A percentile compares a stretch with the other conserved stretches of the same genome.
phyloP scores from a whole-genome alignment of 2,797 vertebrate species.

The Xiphorhynchus erythropygius region DNA sequence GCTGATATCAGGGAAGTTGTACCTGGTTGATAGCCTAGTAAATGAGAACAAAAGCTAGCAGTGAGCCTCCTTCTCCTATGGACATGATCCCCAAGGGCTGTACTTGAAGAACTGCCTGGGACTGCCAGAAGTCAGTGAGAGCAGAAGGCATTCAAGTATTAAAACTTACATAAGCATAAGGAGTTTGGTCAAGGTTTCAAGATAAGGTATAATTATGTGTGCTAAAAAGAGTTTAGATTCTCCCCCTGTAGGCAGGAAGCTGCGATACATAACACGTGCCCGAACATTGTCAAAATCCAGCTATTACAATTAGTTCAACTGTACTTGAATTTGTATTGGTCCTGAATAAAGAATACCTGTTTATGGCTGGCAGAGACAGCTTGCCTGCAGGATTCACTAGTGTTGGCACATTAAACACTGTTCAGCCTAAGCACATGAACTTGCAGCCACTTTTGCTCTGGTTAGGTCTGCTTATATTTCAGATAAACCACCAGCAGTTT shows the following conservation, averaged over 20 bases:
- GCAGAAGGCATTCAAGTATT: neutral
- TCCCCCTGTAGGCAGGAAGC: neutral
- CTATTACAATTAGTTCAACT: neutral
- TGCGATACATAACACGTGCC: neutral
- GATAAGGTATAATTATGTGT: neutral
- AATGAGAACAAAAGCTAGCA: neutral
- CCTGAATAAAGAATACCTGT: neutral
- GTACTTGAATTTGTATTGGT: constrained; percentile 27
- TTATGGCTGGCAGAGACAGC: neutral
- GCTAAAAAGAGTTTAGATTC: constrained; percentile 3
- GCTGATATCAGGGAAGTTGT: neutral
- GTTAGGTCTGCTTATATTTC: constrained; percentile 49
- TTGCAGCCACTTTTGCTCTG: neutral
- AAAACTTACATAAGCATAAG: neutral
- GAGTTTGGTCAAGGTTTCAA: neutral
- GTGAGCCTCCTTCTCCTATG: neutral
- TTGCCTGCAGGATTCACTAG: neutral
- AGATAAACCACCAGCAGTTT: constrained; percentile 44
- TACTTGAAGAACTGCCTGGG: neutral
- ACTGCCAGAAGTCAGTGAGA: neutral
- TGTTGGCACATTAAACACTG: neutral
- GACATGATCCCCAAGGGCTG: neutral
- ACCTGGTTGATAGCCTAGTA: neutral
- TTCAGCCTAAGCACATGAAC: constrained; percentile 13
- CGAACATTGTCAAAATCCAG: neutral